Conservation (phyloP, 2,113 vertebrate genomes). For the Atlantisia rogersi region DNA sequence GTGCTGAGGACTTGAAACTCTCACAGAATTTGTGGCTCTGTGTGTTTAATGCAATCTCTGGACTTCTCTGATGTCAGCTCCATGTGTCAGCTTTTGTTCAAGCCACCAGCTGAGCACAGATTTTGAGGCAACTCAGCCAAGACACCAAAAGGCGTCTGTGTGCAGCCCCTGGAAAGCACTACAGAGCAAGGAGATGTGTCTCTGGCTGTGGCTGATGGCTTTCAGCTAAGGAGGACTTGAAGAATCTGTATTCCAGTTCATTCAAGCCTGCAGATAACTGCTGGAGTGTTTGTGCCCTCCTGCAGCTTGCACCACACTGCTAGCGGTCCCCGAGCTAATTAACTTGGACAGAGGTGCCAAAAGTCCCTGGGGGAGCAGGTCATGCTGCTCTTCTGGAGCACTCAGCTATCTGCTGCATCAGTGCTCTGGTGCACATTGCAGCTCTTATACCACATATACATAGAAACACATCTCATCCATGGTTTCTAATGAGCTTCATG, state of each 20-base stretch:
- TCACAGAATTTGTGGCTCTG: neutral
- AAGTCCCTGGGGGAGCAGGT: neutral
- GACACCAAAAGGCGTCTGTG: neutral
- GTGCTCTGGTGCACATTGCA: neutral
- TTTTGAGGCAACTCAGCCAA: neutral
- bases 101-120: neutral
- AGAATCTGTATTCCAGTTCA: neutral
- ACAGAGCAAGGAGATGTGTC: neutral
- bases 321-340: neutral
- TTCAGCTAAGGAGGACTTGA: neutral
- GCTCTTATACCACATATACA: neutral
- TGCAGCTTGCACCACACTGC: neutral
- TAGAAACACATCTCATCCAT: neutral
- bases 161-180: neutral
- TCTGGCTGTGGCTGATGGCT: neutral
- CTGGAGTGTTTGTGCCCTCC: neutral
- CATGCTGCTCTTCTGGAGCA: neutral
- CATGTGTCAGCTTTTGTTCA: accelerated
- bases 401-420: neutral
- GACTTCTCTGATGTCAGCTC: neutral
- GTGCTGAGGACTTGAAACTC: neutral
- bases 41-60: neutral
- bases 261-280: neutral
- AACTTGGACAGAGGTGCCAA: neutral
- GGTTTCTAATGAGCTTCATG: neutral